A percentile compares a stretch with the other conserved stretches of the same genome.
These are phyloP conservation scores for Paracanthobrama guichenoti DNA, from an alignment of 2,113 vertebrate genomes.

Conservation along the genomic window DNA sequence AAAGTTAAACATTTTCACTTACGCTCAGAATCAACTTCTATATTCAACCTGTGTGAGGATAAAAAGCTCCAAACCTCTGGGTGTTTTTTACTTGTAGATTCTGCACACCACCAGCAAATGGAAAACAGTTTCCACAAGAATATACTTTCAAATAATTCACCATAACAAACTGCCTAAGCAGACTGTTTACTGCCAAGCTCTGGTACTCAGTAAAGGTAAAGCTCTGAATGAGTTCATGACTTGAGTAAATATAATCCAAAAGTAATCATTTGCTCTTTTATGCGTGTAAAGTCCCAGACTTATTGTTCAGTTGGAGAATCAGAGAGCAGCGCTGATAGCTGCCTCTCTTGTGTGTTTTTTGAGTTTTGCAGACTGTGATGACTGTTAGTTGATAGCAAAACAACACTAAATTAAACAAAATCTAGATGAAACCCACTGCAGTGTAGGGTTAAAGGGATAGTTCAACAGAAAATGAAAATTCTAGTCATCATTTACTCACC, in stretches of 20 bases:
- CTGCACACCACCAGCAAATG: background rate
- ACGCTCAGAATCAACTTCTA: background rate
- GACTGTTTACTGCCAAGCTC: constrained; percentile 1
- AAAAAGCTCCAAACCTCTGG: background rate
- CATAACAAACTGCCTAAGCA: background rate
- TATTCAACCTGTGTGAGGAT: background rate
- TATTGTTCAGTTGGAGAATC: background rate
- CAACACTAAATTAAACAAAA: background rate
- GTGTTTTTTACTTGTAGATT: background rate
- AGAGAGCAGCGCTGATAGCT: background rate
- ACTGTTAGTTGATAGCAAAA: background rate
- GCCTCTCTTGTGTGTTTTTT: background rate
- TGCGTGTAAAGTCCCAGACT: no score
- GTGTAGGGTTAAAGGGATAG: background rate
- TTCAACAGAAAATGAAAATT: background rate
- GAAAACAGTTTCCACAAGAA: constrained; percentile 14
- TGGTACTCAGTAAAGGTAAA: background rate
- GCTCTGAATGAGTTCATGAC: constrained; percentile 3
- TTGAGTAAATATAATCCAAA: background rate
- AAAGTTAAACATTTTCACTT: background rate
- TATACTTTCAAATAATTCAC: constrained; percentile 19
- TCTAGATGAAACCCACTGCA: background rate
- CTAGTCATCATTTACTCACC: background rate
- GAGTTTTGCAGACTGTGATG: background rate
- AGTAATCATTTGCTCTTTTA: background rate